A percentile compares a stretch with the other conserved stretches of the same genome.
phyloP scores from a whole-genome alignment of 1,140 invertebrate genomes.

The Drosophila hydei region DNA sequence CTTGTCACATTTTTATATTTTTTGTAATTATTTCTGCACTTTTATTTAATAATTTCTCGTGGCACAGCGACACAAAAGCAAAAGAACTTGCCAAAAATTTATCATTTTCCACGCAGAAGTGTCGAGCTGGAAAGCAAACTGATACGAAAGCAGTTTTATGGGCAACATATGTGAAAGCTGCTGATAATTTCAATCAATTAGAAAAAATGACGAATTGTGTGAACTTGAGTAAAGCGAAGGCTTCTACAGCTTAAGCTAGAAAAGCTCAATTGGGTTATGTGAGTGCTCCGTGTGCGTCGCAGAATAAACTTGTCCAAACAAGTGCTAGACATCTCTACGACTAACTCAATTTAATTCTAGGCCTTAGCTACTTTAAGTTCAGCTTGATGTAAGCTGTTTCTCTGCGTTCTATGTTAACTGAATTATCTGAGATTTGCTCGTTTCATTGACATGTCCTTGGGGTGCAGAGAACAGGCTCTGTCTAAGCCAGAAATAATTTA shows the following conservation, averaged over 20 bases:
- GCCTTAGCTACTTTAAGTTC: neutral
- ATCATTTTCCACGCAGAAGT: conserved; percentile 49
- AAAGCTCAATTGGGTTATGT: too few species aligned
- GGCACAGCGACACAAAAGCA: conserved; percentile 6
- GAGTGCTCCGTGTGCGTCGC: too few species aligned
- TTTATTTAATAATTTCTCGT: conserved; percentile 70
- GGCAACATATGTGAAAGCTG: conserved; percentile 9
- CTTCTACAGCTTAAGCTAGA: too few species aligned
- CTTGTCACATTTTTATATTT: conserved; percentile 27
- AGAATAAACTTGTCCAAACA: too few species aligned
- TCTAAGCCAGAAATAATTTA: conserved; percentile 34
- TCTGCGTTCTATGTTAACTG: neutral
- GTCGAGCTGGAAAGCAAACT: conserved; percentile 39
- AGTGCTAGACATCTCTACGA: too few species aligned
- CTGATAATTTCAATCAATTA: neutral
- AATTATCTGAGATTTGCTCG: conserved; percentile 35
- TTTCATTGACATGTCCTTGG: conserved; percentile 54
- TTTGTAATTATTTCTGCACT: conserved; percentile 65
- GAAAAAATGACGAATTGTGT: too few species aligned
- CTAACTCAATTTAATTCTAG: neutral
- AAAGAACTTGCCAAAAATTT: conserved; percentile 40
- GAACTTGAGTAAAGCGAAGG: too few species aligned
- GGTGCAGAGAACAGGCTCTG: conserved; percentile 16
- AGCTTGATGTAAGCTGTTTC: too few species aligned
- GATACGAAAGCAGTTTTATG: too few species aligned